A percentile compares a stretch with the other conserved stretches of the same genome.
Evolutionary conservation across 2,113 vertebrate genomes (phyloP).

Genomic region (Hymenochirus boettgeri): DNA sequence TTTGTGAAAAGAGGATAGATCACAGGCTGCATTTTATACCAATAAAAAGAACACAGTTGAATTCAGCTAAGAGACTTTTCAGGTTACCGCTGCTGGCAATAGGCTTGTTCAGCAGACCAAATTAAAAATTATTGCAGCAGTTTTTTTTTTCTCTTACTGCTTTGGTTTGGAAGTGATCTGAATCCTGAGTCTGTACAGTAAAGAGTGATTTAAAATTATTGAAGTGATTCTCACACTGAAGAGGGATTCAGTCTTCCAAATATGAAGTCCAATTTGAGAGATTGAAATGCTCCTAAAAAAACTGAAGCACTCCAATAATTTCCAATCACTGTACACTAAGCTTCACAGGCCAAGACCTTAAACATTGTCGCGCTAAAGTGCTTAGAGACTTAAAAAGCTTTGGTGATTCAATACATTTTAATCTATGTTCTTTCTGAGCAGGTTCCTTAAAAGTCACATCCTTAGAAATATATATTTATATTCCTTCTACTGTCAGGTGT

Average conservation of each 20-base stretch:
- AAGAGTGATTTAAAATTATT: constrained; percentile 40
- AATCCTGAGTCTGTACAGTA: constrained; percentile 9
- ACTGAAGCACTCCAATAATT: constrained; percentile 45
- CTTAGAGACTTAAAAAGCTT: constrained; percentile 7
- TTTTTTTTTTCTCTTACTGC: constrained; percentile 31
- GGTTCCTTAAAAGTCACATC: constrained; percentile 15
- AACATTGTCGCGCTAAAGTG: constrained; percentile 4
- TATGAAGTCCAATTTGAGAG: constrained; percentile 48
- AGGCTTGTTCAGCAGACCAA: constrained; percentile 13
- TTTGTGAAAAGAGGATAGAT: no score
- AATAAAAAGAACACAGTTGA: not conserved
- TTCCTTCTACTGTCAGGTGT: constrained; percentile 6
- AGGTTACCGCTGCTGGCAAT: not conserved
- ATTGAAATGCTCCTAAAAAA: constrained; percentile 43
- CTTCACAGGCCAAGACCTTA: constrained; percentile 16
- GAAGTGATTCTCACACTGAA: constrained; percentile 39
- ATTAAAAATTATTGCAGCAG: constrained; percentile 21
- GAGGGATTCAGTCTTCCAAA: constrained; percentile 17
- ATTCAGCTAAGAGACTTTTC: constrained; percentile 12
- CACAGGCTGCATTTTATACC: no score
- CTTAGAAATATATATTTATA: constrained; percentile 18
- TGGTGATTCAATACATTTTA: constrained; percentile 22
- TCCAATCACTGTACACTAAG: constrained; percentile 33
- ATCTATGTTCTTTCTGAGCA: constrained; percentile 4
- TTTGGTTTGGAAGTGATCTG: constrained; percentile 2